phyloP scores from a whole-genome alignment of 2,113 vertebrate species.

The Grammomys surdaster region DNA sequence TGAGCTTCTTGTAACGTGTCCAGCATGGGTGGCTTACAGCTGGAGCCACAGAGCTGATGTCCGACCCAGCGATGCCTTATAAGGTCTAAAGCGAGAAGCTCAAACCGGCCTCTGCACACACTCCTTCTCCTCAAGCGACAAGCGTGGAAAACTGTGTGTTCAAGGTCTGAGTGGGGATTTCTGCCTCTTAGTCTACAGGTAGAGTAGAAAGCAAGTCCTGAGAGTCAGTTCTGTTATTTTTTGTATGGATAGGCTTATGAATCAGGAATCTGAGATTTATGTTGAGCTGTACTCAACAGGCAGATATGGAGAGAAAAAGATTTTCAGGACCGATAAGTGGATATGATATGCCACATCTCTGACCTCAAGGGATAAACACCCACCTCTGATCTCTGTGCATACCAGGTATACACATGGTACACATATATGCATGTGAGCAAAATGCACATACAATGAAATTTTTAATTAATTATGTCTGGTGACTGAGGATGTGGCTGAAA shows the following conservation, averaged over 20 bases:
- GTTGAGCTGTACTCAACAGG: fast-evolving
- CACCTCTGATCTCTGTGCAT: too few relatives aligned
- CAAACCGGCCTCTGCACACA: too few relatives aligned
- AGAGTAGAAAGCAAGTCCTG: background rate
- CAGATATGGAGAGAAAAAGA: too few relatives aligned
- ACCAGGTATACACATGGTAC: background rate
- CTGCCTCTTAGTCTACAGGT: background rate
- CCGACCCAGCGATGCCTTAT: fast-evolving
- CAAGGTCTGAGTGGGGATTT: background rate
- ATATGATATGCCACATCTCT: fast-evolving
- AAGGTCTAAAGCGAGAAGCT: background rate
- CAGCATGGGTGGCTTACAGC: background rate
- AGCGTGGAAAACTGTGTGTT: fast-evolving
- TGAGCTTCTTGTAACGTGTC: background rate
- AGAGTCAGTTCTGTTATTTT: background rate
- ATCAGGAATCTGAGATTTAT: too few relatives aligned
- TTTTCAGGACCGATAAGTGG: fast-evolving
- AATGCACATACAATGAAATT: background rate
- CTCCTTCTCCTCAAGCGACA: background rate
- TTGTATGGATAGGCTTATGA: fast-evolving
- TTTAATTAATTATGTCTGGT: background rate
- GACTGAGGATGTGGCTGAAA: background rate
- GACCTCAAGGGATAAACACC: background rate
- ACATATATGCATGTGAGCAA: background rate
- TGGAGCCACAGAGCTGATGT: fast-evolving